Evolutionary conservation across 2,888 invertebrate genomes (phyloP).

Genomic region (Drosophila parthenogenetica): DNA sequence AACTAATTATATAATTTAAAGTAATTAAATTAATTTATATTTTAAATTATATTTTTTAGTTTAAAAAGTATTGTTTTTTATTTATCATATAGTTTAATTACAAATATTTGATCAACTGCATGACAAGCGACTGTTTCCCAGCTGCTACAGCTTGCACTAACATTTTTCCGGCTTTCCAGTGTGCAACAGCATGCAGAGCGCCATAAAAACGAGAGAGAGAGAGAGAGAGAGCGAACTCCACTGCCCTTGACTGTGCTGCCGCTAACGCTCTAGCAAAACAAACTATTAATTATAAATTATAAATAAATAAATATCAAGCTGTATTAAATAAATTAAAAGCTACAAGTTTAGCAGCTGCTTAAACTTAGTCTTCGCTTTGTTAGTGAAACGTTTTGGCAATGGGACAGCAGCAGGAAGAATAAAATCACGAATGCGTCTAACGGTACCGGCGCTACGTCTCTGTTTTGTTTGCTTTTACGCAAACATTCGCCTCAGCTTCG

Average conservation of each 20-base stretch:
- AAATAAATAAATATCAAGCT: background rate
- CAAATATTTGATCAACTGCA: constrained; percentile 12
- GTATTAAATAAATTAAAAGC: too few species aligned
- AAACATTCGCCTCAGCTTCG: constrained; percentile 49
- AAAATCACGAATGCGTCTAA: constrained; percentile 51
- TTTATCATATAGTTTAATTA: background rate
- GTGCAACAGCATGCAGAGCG: constrained; percentile 51
- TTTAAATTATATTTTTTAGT: background rate
- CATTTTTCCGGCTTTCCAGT: constrained; percentile 33
- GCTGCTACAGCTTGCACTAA: background rate
- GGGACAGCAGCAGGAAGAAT: constrained; percentile 16
- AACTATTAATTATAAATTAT: constrained; percentile 29
- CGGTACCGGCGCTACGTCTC: constrained; percentile 47
- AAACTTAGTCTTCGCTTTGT: background rate
- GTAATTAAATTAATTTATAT: background rate
- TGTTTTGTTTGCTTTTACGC: constrained; percentile 60
- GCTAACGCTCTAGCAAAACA: constrained; percentile 28
- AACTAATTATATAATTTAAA: too few species aligned
- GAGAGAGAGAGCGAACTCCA: constrained; percentile 11
- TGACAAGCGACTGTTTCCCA: constrained; percentile 15
- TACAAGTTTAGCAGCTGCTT: constrained; percentile 14
- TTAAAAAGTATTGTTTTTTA: background rate
- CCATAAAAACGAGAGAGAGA: constrained; percentile 22
- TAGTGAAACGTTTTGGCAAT: constrained; percentile 49
- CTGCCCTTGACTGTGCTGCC: constrained; percentile 6